phyloP scores from a whole-genome alignment of 2,888 invertebrate genomes.

The Drosophila birchii region DNA sequence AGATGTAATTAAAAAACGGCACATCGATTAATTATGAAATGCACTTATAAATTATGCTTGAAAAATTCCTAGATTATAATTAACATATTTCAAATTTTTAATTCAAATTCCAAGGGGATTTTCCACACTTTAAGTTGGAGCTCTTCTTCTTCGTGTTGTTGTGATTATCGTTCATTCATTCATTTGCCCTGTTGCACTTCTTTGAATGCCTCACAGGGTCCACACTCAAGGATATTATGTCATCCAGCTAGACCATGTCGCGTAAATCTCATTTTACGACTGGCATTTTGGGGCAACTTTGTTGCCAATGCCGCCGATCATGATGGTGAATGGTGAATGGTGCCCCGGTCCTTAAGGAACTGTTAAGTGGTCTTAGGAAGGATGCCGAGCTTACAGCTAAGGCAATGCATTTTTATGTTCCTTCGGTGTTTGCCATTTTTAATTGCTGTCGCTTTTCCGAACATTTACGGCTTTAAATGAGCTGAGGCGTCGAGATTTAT shows the following conservation, averaged over 20 bases:
- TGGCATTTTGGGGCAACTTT: conserved; percentile 35
- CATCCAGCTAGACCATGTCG: conserved; percentile 43
- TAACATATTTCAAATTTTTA: background rate
- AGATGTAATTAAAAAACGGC: conserved; percentile 12
- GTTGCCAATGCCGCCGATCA: conserved; percentile 11
- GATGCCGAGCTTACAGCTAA: background rate
- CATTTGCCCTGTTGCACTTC: conserved; percentile 42
- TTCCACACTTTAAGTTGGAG: no score
- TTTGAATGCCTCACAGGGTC: background rate
- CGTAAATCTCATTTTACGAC: conserved; percentile 61
- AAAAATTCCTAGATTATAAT: background rate
- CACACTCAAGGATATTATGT: conserved; percentile 44
- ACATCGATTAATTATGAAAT: conserved; percentile 13
- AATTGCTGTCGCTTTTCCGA: conserved; percentile 74
- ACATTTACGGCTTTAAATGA: conserved; percentile 76
- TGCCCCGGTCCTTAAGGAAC: conserved; percentile 38
- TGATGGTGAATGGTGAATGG: background rate
- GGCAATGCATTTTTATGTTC: conserved; percentile 32
- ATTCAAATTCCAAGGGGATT: background rate
- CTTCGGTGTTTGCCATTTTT: conserved; percentile 73
- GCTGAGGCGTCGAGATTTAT: conserved; percentile 76
- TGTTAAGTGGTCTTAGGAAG: conserved; percentile 55
- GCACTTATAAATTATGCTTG: background rate
- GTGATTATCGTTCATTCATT: conserved; percentile 11
- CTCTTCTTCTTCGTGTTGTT: no score